Conservation (phyloP, 2,113 vertebrate genomes). For the Dendrocopos noguchii region DNA sequence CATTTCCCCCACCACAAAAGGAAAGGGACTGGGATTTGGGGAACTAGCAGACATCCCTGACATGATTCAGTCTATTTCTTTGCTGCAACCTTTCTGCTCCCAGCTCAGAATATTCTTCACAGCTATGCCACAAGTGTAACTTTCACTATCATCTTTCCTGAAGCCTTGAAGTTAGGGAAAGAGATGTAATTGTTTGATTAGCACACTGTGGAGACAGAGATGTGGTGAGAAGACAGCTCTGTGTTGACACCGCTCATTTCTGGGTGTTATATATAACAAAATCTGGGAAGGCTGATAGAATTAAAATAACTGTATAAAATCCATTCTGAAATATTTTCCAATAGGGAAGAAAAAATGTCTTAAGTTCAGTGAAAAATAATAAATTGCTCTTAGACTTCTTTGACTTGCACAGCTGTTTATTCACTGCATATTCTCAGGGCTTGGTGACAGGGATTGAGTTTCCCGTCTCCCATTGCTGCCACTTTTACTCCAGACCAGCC, state of each 20-base stretch:
- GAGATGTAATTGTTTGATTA: not conserved
- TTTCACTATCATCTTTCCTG: not conserved
- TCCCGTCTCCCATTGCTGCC: not conserved
- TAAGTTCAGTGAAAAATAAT: not conserved
- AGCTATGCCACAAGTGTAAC: not conserved
- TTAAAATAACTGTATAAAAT: not conserved
- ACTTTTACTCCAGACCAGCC: not conserved
- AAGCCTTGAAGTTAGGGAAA: not conserved
- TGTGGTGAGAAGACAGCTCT: not conserved
- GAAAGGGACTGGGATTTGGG: not conserved
- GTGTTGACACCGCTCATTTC: not conserved
- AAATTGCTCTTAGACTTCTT: constrained; percentile 1
- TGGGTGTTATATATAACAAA: not conserved
- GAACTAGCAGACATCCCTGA: not conserved
- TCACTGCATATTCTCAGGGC: not conserved
- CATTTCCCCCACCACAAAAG: fast-evolving
- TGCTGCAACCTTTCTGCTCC: not conserved
- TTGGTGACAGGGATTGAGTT: constrained; percentile 16
- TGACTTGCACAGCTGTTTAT: constrained; percentile 23
- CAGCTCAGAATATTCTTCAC: too few species aligned
- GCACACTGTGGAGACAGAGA: not conserved
- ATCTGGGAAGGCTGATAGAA: not conserved
- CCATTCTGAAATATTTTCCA: not conserved
- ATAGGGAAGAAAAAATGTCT: not conserved
- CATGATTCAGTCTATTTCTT: not conserved